Conservation (phyloP, 2,797 vertebrate genomes). For the Falco rusticolus region DNA sequence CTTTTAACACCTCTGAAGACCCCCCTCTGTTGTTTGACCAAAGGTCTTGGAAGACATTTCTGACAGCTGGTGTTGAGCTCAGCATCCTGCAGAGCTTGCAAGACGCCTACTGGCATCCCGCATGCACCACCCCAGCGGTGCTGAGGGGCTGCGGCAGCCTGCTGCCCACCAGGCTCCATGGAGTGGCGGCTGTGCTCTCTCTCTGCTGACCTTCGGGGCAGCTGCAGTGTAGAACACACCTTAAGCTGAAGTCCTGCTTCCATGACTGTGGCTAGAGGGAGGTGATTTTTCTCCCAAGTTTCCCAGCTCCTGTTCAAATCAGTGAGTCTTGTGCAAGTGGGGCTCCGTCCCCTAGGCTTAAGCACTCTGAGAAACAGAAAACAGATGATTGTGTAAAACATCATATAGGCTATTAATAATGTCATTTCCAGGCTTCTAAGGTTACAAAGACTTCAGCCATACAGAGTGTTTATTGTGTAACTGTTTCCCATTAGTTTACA, state of each 20-base stretch:
- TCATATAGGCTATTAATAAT: neutral
- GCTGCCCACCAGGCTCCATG: accelerated
- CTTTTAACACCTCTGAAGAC: neutral
- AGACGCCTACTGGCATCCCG: neutral
- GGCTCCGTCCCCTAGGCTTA: accelerated
- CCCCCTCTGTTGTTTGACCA: neutral
- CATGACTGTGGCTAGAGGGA: neutral
- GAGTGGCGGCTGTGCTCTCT: neutral
- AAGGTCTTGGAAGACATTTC: constrained; percentile 15
- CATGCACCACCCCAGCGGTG: accelerated
- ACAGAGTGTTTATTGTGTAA: neutral
- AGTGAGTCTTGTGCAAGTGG: accelerated
- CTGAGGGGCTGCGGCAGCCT: accelerated
- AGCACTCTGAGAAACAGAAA: neutral
- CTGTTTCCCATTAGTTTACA: neutral
- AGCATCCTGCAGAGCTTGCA: neutral
- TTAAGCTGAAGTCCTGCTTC: neutral
- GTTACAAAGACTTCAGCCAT: neutral
- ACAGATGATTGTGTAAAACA: neutral
- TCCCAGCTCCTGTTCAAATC: neutral
- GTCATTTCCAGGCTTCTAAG: neutral
- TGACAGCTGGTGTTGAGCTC: neutral
- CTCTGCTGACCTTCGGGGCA: neutral
- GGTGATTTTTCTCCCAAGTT: neutral
- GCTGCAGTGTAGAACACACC: accelerated